Conservation (phyloP, 2,113 vertebrate species). For the Sinocyclocheilus maitianheensis region DNA sequence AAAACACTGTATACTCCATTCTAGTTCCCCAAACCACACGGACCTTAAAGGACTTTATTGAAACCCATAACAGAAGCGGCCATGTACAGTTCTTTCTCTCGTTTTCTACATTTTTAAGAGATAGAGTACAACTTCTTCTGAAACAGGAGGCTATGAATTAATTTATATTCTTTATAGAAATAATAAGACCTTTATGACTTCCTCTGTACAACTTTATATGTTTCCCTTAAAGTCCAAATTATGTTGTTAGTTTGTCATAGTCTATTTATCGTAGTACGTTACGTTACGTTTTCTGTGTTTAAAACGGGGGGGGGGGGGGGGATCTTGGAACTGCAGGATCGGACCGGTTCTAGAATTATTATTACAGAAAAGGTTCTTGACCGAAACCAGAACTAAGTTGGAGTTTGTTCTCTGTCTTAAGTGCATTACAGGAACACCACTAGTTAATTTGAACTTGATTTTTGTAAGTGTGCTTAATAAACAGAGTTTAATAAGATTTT, state of each 20-base stretch:
- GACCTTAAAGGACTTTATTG: constrained; percentile 4
- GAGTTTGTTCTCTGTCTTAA: background rate
- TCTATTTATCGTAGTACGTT: constrained; percentile 70
- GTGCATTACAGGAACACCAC: constrained; percentile 58
- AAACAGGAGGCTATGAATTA: constrained; percentile 76
- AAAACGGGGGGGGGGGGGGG: constrained; percentile 8
- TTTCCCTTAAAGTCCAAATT: constrained; percentile 50
- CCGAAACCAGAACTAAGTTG: constrained; percentile 14
- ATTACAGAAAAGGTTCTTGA: background rate
- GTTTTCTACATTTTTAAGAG: constrained; percentile 61
- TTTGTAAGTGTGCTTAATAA: constrained; percentile 54
- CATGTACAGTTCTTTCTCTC: constrained; percentile 55
- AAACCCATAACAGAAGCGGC: constrained; percentile 23
- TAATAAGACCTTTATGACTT: constrained; percentile 61
- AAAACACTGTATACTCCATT: constrained; percentile 3
- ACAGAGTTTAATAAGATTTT: constrained; percentile 34
- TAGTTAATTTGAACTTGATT: constrained; percentile 62
- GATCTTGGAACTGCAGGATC: background rate
- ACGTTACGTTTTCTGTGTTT: constrained; percentile 26
- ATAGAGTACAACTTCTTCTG: constrained; percentile 73
- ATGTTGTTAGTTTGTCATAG: constrained; percentile 66
- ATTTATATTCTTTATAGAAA: constrained; percentile 77
- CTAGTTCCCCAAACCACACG: background rate
- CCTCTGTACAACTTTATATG: constrained; percentile 42
- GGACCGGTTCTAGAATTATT: constrained; percentile 16